phyloP scores from a whole-genome alignment of 2,888 invertebrate genomes.

The Sisyra nigra region DNA sequence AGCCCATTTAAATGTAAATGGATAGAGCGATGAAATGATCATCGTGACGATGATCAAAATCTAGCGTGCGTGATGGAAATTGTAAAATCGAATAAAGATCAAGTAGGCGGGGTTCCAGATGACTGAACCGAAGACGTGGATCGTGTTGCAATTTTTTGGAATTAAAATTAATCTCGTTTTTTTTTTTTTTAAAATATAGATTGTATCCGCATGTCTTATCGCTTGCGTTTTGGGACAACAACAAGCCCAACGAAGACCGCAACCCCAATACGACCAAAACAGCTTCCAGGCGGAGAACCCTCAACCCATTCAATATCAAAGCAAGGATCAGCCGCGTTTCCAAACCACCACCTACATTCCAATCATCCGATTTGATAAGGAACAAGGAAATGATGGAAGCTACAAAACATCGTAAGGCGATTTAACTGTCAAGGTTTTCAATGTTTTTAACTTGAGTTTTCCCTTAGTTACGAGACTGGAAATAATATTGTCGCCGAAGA shows the following conservation, averaged over 20 bases:
- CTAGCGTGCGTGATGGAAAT: too few species aligned
- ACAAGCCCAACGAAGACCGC: conserved; percentile 11
- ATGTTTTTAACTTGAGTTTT: too few species aligned
- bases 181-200: not conserved
- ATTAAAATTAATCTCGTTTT: too few species aligned
- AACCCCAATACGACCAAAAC: conserved; percentile 16
- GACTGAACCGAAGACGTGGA: too few species aligned
- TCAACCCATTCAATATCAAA: conserved; percentile 14
- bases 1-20: too few species aligned
- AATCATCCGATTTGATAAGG: conserved; percentile 65
- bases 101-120: too few species aligned
- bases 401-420: conserved; percentile 62
- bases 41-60: too few species aligned
- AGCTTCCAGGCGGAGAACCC: conserved; percentile 13
- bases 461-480: conserved; percentile 67
- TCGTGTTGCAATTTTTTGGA: too few species aligned
- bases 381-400: conserved; percentile 69
- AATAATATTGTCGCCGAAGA: conserved; percentile 69
- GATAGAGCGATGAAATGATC: too few species aligned
- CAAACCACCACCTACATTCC: conserved; percentile 63
- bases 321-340: conserved; percentile 25
- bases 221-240: not conserved
- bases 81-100: too few species aligned
- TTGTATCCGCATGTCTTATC: not conserved
- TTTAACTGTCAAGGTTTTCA: too few species aligned